These are phyloP conservation scores for Poecile atricapillus DNA, from an alignment of 2,113 vertebrate genomes.

Conservation along the genomic window DNA sequence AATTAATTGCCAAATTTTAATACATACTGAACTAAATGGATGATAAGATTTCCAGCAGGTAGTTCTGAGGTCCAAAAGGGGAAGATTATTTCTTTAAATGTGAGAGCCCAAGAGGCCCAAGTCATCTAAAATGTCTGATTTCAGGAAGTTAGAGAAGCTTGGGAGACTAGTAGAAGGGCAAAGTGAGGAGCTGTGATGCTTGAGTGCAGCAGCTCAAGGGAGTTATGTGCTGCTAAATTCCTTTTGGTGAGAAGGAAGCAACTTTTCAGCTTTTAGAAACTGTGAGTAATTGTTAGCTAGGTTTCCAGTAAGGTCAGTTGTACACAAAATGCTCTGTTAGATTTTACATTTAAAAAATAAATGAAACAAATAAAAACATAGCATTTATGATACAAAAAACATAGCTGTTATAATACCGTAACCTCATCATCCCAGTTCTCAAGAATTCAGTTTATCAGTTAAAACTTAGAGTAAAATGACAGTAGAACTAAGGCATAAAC, in stretches of 20 bases:
- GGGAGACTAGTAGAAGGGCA: background rate
- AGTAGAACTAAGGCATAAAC: background rate
- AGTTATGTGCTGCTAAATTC: background rate
- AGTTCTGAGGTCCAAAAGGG: conserved; percentile 49
- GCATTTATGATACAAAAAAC: background rate
- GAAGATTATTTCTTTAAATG: conserved; percentile 53
- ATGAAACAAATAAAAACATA: background rate
- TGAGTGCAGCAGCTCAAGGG: background rate
- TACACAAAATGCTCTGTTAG: conserved; percentile 23
- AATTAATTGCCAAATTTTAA: conserved; percentile 77
- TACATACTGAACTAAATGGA: conserved; percentile 56
- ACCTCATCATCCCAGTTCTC: background rate
- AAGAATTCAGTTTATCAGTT: background rate
- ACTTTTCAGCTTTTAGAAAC: conserved; percentile 25
- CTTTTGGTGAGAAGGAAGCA: background rate
- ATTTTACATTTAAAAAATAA: background rate
- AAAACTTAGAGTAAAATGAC: background rate
- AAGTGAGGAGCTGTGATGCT: background rate
- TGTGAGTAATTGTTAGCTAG: background rate
- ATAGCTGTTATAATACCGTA: background rate
- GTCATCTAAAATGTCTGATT: conserved; percentile 55
- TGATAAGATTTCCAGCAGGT: conserved; percentile 62
- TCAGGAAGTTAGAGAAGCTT: conserved; percentile 7
- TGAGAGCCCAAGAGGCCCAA: conserved; percentile 24
- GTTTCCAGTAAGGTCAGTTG: conserved; percentile 16